Percentiles rank a stretch among this genome's conserved stretches.
These are phyloP conservation scores for Microvelia longipes DNA, from an alignment of 1,140 invertebrate species.

Conservation along the genomic window DNA sequence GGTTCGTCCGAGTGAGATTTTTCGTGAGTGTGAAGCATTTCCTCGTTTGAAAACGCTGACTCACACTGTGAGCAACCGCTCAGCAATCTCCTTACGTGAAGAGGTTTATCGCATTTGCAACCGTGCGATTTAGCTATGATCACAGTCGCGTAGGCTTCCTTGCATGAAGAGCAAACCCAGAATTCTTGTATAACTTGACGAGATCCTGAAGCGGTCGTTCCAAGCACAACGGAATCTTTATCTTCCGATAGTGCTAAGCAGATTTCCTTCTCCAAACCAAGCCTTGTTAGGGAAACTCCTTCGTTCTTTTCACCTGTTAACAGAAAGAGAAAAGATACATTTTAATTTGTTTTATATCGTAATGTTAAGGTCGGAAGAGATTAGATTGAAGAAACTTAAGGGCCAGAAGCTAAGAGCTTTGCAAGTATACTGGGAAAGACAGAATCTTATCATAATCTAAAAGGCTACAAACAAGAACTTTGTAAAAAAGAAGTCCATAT, in stretches of 20 bases:
- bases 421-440: no score
- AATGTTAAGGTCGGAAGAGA: no score
- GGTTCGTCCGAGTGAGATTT: constrained; percentile 32
- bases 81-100: constrained; percentile 48
- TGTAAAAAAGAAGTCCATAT: no score
- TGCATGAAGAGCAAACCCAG: constrained; percentile 57
- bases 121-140: constrained; percentile 33
- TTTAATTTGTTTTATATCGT: no score
- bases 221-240: constrained; percentile 17
- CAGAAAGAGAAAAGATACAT: neutral
- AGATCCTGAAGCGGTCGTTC: constrained; percentile 25
- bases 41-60: constrained; percentile 39
- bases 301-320: neutral
- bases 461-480: no score
- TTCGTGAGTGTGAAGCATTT: constrained; percentile 41
- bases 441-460: no score
- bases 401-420: no score
- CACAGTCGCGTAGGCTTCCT: constrained; percentile 25
- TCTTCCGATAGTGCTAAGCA: neutral
- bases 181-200: constrained; percentile 68
- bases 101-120: constrained; percentile 36
- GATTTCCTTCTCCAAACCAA: neutral
- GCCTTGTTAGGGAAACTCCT: neutral
- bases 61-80: constrained; percentile 55
- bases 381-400: no score